Percentiles rank a stretch among this genome's conserved stretches.
phyloP scores from a whole-genome alignment of 2,113 vertebrate genomes.

The Gorsachius goisagi region DNA sequence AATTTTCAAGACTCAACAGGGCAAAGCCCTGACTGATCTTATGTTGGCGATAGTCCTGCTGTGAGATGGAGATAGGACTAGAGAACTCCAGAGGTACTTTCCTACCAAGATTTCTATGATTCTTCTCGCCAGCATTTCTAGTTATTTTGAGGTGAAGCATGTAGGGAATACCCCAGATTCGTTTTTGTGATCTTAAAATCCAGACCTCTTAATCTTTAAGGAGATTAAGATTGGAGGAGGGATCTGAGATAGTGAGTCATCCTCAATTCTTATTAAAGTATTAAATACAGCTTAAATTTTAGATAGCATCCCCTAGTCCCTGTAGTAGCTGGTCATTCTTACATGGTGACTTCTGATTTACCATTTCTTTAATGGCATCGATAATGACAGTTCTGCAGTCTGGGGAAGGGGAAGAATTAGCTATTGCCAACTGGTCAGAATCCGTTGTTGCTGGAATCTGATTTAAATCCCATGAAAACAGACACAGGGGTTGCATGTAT shows the following conservation, averaged over 20 bases:
- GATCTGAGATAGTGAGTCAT: background rate
- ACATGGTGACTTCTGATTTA: background rate
- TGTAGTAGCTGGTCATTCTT: background rate
- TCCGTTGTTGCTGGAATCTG: background rate
- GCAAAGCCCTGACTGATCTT: background rate
- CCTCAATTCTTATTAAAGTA: background rate
- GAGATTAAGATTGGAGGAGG: background rate
- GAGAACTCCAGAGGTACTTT: background rate
- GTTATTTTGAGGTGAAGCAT: background rate
- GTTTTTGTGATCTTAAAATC: background rate
- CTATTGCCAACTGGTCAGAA: background rate
- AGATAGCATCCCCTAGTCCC: background rate
- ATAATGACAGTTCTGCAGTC: background rate
- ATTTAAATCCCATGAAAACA: background rate
- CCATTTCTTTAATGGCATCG: background rate
- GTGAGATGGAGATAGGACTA: background rate
- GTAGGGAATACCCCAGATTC: background rate
- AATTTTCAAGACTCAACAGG: background rate
- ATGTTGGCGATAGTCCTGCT: background rate
- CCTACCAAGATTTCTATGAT: background rate
- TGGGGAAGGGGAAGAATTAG: background rate
- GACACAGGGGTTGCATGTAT: background rate
- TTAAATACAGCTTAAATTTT: background rate
- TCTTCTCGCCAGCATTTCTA: background rate
- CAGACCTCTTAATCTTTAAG: too few species aligned